These are phyloP conservation scores for Scrobipalpa costella DNA, from an alignment of 2,888 invertebrate genomes.

Conservation along the genomic window DNA sequence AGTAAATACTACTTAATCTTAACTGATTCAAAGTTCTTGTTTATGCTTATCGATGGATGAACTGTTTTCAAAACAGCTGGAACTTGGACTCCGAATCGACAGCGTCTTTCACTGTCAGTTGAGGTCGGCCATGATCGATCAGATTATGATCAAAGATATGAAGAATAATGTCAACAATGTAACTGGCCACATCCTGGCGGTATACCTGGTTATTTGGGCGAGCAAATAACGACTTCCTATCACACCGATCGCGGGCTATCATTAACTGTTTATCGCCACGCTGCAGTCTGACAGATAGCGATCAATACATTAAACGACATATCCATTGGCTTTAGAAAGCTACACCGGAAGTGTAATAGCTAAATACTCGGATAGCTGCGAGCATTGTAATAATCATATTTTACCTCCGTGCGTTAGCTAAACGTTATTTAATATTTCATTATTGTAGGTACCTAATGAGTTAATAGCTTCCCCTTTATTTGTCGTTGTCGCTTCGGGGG, in stretches of 20 bases:
- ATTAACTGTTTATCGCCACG: conserved; percentile 26
- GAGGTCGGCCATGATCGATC: not conserved
- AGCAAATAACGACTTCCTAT: conserved; percentile 24
- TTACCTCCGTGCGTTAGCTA: conserved; percentile 34
- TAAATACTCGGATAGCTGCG: conserved; percentile 41
- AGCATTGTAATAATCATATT: conserved; percentile 40
- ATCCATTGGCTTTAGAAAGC: conserved; percentile 45
- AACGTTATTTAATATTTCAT: conserved; percentile 28
- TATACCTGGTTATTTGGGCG: conserved; percentile 22
- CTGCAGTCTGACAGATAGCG: conserved; percentile 25
- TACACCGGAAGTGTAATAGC: conserved; percentile 37
- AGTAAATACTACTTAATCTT: not conserved
- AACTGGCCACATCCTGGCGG: conserved; percentile 8
- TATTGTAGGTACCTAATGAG: conserved; percentile 23
- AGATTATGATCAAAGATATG: not conserved
- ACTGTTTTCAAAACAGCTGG: not conserved
- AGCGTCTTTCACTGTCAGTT: not conserved
- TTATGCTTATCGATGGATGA: not conserved
- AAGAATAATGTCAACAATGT: conserved; percentile 19
- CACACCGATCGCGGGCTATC: conserved; percentile 18
- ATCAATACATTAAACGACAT: conserved; percentile 33
- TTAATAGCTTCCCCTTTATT: conserved; percentile 21
- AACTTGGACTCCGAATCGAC: not conserved
- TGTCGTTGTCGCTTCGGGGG: conserved; percentile 22
- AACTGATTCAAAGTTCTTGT: not conserved